These are phyloP conservation scores for Lagorchestes hirsutus DNA, from an alignment of 2,797 vertebrate genomes.

Conservation along the genomic window DNA sequence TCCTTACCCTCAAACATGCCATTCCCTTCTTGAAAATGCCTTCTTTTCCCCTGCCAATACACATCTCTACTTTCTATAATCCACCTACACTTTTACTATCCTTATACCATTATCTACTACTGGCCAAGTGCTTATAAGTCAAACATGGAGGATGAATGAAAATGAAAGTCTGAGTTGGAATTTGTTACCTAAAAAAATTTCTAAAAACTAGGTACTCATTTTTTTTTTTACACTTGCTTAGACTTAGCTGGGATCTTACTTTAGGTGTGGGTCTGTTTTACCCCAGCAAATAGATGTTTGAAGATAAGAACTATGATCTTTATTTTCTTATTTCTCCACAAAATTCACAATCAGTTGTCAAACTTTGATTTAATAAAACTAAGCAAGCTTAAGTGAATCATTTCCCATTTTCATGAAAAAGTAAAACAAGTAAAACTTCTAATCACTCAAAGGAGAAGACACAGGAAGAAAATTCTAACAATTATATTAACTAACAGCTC, in stretches of 20 bases:
- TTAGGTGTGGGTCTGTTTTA: neutral
- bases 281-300: neutral
- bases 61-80: slow-evolving; percentile 17
- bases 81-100: slow-evolving; percentile 39
- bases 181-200: neutral
- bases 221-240: neutral
- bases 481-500: slow-evolving; percentile 10
- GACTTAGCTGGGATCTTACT: neutral
- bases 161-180: neutral
- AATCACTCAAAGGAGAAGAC: slow-evolving; percentile 44
- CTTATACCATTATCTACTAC: slow-evolving; percentile 17
- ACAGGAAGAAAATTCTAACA: slow-evolving; percentile 45
- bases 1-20: slow-evolving; percentile 31
- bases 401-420: slow-evolving; percentile 66
- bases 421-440: slow-evolving; percentile 42
- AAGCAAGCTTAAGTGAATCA: slow-evolving; percentile 45
- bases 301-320: neutral
- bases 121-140: neutral
- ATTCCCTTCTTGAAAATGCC: slow-evolving; percentile 5
- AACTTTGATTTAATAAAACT: slow-evolving; percentile 61
- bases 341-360: slow-evolving; percentile 27
- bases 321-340: slow-evolving; percentile 40
- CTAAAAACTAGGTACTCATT: neutral
- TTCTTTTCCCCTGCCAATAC: slow-evolving; percentile 35
- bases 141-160: neutral